Evolutionary conservation across 2,113 vertebrate genomes (phyloP).

Genomic region (Castor canadensis): DNA sequence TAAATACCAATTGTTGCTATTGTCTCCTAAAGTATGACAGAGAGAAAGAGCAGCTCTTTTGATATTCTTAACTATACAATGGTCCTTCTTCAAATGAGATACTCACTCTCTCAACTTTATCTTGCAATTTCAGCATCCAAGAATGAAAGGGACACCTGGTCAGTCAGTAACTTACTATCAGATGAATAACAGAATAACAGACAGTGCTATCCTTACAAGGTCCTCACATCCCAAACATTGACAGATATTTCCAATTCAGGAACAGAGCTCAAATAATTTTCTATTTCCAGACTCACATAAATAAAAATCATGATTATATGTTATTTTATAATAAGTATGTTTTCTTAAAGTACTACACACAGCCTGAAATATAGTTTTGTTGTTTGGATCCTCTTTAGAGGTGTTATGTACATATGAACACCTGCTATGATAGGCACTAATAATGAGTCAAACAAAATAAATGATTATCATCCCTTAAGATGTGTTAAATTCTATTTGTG

Average conservation of each 20-base stretch:
- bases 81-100: background rate
- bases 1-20: conserved; percentile 5
- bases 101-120: background rate
- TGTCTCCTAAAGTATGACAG: background rate
- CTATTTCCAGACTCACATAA: background rate
- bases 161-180: background rate
- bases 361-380: conserved; percentile 25
- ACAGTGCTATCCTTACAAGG: background rate
- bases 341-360: background rate
- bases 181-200: background rate
- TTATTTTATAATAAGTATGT: conserved; percentile 36
- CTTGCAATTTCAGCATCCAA: background rate
- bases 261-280: conserved; percentile 52
- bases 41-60: background rate
- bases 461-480: conserved; percentile 26
- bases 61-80: background rate
- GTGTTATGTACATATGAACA: conserved; percentile 21
- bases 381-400: background rate
- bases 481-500: background rate
- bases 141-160: background rate
- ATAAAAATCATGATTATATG: background rate
- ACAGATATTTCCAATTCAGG: conserved; percentile 16
- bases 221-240: background rate
- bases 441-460: conserved; percentile 59
- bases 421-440: background rate